Evolutionary conservation across 2,888 invertebrate species (phyloP).

Genomic region (Amblyjoppa fuscipennis): DNA sequence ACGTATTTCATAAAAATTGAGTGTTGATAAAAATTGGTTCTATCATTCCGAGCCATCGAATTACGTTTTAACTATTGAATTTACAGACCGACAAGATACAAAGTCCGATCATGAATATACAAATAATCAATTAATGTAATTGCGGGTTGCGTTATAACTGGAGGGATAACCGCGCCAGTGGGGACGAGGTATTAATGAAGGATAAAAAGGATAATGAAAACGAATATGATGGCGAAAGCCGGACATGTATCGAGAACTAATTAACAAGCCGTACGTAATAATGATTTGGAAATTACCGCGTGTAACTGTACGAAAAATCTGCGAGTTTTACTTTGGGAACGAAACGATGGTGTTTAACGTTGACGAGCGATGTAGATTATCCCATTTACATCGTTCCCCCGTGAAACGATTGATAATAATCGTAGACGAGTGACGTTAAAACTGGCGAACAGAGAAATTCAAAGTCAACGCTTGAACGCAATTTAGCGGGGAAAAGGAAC

Average conservation of each 20-base stretch:
- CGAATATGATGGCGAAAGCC: constrained; percentile 19
- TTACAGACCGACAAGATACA: not conserved
- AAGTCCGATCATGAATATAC: not conserved
- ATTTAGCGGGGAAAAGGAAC: not conserved
- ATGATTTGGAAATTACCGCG: not conserved
- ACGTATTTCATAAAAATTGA: not conserved
- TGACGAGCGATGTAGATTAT: constrained; percentile 50
- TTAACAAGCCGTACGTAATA: constrained; percentile 1
- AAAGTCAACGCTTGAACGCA: not conserved
- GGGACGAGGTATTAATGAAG: constrained; percentile 30
- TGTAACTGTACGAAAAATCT: not conserved
- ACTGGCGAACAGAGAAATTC: constrained; percentile 37
- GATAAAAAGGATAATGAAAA: constrained; percentile 51
- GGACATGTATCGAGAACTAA: constrained; percentile 5
- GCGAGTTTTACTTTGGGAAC: constrained; percentile 13
- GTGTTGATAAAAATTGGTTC: not conserved
- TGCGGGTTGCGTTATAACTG: not conserved
- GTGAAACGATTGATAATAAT: constrained; percentile 50
- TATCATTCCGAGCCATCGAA: not conserved
- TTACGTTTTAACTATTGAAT: not conserved
- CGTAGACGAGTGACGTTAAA: constrained; percentile 55
- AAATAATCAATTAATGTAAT: constrained; percentile 21
- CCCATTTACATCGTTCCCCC: constrained; percentile 56
- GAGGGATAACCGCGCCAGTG: not conserved
- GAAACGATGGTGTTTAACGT: constrained; percentile 42